Percentiles rank a stretch among this genome's conserved stretches.
Conservation (phyloP, 2,888 invertebrate species). For the Lapara coniferarum region DNA sequence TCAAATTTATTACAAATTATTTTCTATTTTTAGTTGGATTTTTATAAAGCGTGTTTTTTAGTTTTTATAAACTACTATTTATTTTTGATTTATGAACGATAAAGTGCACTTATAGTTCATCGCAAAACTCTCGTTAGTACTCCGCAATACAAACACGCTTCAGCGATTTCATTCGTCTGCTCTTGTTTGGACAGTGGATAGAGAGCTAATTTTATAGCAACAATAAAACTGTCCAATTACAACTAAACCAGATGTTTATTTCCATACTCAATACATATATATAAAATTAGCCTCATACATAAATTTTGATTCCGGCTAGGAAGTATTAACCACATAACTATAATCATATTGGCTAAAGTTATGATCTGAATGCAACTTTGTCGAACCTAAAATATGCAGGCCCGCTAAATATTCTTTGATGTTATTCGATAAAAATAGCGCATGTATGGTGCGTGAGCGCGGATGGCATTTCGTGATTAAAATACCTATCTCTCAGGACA, state of each 20-base stretch:
- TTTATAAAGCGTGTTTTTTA: too few species aligned
- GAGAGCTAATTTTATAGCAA: conserved; percentile 31
- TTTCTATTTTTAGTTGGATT: too few species aligned
- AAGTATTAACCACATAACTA: too few species aligned
- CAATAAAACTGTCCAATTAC: conserved; percentile 31
- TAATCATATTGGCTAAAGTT: background rate
- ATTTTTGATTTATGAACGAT: conserved; percentile 47
- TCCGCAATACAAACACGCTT: conserved; percentile 76
- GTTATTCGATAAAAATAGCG: conserved; percentile 62
- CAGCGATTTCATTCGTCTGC: conserved; percentile 63
- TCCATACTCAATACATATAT: too few species aligned
- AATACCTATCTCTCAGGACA: conserved; percentile 57
- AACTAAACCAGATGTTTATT: conserved; percentile 16
- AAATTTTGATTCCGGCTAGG: too few species aligned
- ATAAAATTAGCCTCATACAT: too few species aligned
- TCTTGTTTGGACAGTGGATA: conserved; percentile 29
- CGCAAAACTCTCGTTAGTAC: conserved; percentile 70
- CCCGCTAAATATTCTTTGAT: conserved; percentile 57
- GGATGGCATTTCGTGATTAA: conserved; percentile 69
- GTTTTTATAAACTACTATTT: too few species aligned
- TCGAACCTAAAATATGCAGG: background rate
- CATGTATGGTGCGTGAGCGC: conserved; percentile 47
- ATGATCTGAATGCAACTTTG: background rate
- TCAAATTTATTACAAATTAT: too few species aligned
- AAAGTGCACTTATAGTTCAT: conserved; percentile 65